Percentiles rank a stretch among this genome's conserved stretches.
These are phyloP conservation scores for Drosophila pegasa DNA, from an alignment of 2,888 invertebrate species.

Conservation along the genomic window DNA sequence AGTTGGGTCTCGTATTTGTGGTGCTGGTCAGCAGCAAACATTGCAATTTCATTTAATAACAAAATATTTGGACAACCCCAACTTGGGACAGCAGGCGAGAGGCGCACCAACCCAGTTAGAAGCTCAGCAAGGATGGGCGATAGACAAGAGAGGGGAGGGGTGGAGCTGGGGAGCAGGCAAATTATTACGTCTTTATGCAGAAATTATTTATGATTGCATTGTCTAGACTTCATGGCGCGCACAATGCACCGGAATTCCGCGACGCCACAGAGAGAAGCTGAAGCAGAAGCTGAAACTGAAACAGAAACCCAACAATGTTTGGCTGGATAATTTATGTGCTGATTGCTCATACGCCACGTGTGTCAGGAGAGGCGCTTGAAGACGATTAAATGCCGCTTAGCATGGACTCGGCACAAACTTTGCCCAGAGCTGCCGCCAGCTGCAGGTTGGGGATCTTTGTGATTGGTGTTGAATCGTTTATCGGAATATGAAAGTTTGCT, in stretches of 20 bases:
- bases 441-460: constrained; percentile 5
- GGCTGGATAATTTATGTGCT: constrained; percentile 61
- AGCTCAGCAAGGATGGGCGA: constrained; percentile 5
- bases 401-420: neutral
- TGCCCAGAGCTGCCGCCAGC: neutral
- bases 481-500: neutral
- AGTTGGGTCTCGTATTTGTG: constrained; percentile 24
- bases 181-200: constrained; percentile 77
- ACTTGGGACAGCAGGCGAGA: constrained; percentile 4
- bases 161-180: constrained; percentile 32
- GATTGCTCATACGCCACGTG: constrained; percentile 72
- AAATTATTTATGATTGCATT: constrained; percentile 79
- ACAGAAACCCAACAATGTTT: constrained; percentile 48
- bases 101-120: constrained; percentile 27
- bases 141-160: neutral
- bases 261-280: constrained; percentile 31
- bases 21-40: constrained; percentile 71
- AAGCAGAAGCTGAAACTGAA: constrained; percentile 1
- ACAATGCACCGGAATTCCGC: constrained; percentile 78
- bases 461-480: neutral
- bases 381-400: constrained; percentile 38
- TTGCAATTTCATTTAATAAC: constrained; percentile 79
- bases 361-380: constrained; percentile 32
- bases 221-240: constrained; percentile 72
- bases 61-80: constrained; percentile 67